Conservation (phyloP, 2,888 invertebrate genomes). For the Argynnis bischoffii region DNA sequence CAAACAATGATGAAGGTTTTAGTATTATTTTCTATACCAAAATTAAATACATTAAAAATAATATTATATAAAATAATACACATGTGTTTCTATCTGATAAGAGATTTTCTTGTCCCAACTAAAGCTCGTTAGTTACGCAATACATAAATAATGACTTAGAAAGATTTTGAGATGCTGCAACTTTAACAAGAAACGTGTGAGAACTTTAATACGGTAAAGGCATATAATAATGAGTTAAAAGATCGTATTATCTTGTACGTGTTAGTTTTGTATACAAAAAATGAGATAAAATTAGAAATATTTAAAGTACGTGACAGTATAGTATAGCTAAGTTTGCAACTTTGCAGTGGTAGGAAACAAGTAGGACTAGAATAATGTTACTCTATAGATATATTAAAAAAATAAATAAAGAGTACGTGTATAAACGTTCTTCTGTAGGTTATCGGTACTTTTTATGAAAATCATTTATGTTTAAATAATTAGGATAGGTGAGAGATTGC, state of each 20-base stretch:
- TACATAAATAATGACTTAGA: conserved; percentile 19
- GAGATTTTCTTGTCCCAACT: conserved; percentile 17
- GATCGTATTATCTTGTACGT: conserved; percentile 12
- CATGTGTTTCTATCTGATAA: conserved; percentile 5
- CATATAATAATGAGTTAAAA: conserved; percentile 20
- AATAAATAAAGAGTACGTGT: too few species aligned
- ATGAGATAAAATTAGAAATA: neutral
- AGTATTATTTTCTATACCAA: neutral
- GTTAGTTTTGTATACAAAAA: neutral
- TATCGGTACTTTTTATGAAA: too few species aligned
- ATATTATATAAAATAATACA: conserved; percentile 1
- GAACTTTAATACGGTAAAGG: conserved; percentile 13
- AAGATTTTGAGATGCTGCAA: conserved; percentile 11
- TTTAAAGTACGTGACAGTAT: too few species aligned
- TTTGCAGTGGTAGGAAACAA: too few species aligned
- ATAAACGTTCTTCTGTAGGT: too few species aligned
- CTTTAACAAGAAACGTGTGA: conserved; percentile 22
- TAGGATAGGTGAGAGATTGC: too few species aligned
- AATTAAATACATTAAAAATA: neutral
- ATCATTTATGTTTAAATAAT: too few species aligned
- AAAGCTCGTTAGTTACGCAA: conserved; percentile 3
- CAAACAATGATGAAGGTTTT: neutral
- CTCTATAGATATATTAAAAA: too few species aligned
- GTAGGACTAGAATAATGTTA: too few species aligned
- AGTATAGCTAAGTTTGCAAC: too few species aligned